A percentile compares a stretch with the other conserved stretches of the same genome.
phyloP scores from a whole-genome alignment of 2,113 vertebrate genomes.

The Rhynchomys soricoides region DNA sequence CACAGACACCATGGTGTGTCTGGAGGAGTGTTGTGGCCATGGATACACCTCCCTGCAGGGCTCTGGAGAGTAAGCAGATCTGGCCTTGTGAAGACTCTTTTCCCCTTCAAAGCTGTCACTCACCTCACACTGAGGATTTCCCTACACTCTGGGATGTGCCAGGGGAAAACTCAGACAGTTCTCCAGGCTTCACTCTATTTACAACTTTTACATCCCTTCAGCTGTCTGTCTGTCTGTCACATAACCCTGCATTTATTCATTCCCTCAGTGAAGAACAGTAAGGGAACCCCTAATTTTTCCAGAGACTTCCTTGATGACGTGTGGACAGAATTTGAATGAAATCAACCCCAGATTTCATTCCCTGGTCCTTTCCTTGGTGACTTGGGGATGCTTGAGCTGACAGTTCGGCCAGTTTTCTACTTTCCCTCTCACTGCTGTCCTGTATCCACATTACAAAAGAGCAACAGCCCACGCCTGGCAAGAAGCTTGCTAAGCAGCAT shows the following conservation, averaged over 20 bases:
- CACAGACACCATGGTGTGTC: not conserved
- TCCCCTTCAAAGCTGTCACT: not conserved
- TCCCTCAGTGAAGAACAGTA: not conserved
- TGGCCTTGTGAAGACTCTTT: not conserved
- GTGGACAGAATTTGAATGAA: not conserved
- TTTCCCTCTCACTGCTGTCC: not conserved
- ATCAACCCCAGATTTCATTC: not conserved
- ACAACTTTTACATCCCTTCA: not conserved
- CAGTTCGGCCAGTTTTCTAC: not conserved
- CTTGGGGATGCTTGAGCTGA: not conserved
- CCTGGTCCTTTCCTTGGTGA: not conserved
- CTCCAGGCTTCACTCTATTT: not conserved
- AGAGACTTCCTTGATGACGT: not conserved
- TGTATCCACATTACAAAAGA: not conserved
- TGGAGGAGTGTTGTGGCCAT: not conserved
- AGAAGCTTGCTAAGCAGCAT: not conserved
- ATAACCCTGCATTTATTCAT: not conserved
- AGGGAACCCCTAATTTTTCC: not conserved
- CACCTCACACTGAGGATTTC: not conserved
- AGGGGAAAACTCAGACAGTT: not conserved
- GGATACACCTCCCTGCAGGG: not conserved
- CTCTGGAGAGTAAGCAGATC: not conserved
- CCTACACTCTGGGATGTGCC: not conserved
- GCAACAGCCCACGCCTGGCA: not conserved
- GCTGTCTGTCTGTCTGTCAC: not conserved